Evolutionary conservation across 1,140 invertebrate genomes (phyloP), one percentile per base, ranked within the genome.

Genomic region (Portunus trituberculatus): DNA sequence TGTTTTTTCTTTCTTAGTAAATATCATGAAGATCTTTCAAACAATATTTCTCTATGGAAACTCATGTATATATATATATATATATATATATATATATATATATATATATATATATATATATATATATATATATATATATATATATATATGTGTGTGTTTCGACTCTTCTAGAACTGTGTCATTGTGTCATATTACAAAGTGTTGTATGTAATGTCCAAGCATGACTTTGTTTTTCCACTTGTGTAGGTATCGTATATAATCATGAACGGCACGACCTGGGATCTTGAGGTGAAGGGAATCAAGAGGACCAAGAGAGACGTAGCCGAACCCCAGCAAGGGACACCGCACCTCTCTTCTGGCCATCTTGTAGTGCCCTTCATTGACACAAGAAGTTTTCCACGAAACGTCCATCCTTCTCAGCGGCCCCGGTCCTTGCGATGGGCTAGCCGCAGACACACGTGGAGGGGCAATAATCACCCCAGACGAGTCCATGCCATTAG

Each of bases 231-330:
- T 7, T 84, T 32, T 92, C 6, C n/a, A 45, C 32, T 25, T 89
- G 20, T 52, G 29, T 94, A 96, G 96, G 94, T 96, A 31, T 95
- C 96, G 8, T 96, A 96, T 45, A 93, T 95, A 25, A 95, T 96
- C 28, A 92, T 91, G 84, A 96, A 96, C 46, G 92, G 89, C 7
- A 93, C 92, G 6, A 95, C 92, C 0, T 96, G 96, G 96, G 94
- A 93, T 20, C 88, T 96, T 39, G 94, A 95, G 45, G 96, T 96
- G 87, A 96, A 96, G 48, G 94, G 92, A 10, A 82, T 96, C 45
- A 88, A 32, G 25, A 52, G 96, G 16, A 59, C 92, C 20, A 92
- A 91, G 48, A 90, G 96, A 87, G 92, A 94, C 20, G 39, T 89
- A 6, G 29, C 39, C 32, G 28, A 39, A 25, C 46, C 52, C 16